phyloP scores from a whole-genome alignment of 1,140 invertebrate species.

The Batillaria attramentaria region DNA sequence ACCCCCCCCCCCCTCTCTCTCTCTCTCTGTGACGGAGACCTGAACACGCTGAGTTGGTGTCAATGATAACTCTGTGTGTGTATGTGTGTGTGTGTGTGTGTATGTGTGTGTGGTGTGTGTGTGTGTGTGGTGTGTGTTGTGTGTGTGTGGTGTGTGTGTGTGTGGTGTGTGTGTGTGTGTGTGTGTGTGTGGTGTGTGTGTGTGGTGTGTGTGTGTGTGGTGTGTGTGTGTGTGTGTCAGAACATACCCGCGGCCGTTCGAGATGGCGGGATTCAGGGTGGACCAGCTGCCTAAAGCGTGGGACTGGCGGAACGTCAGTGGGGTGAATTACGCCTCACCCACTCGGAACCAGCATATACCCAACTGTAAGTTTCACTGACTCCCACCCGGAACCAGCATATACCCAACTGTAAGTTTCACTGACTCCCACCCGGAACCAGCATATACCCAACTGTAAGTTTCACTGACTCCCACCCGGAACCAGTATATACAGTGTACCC shows the following conservation, averaged over 20 bases:
- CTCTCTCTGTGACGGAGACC: no score
- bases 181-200: not conserved
- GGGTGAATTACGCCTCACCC: conserved; percentile 72
- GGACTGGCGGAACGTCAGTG: conserved; percentile 74
- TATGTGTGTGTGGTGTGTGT: not conserved
- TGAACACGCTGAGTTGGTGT: no score
- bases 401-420: no score
- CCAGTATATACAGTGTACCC: no score
- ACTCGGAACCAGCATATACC: conserved; percentile 73
- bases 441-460: no score
- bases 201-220: not conserved
- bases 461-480: no score
- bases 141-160: not conserved
- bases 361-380: conserved; percentile 17
- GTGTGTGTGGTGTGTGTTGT: not conserved
- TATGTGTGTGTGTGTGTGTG: conserved; percentile 2
- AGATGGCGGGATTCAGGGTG: conserved; percentile 50
- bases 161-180: not conserved
- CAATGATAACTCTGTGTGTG: no score
- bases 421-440: no score
- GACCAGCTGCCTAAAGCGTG: conserved; percentile 65
- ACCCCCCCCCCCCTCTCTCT: no score
- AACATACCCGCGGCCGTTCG: conserved; percentile 59
- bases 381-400: no score
- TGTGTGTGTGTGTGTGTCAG: not conserved